A percentile compares a stretch with the other conserved stretches of the same genome.
Evolutionary conservation across 2,797 vertebrate species (phyloP).

Genomic region (Sparus aurata): DNA sequence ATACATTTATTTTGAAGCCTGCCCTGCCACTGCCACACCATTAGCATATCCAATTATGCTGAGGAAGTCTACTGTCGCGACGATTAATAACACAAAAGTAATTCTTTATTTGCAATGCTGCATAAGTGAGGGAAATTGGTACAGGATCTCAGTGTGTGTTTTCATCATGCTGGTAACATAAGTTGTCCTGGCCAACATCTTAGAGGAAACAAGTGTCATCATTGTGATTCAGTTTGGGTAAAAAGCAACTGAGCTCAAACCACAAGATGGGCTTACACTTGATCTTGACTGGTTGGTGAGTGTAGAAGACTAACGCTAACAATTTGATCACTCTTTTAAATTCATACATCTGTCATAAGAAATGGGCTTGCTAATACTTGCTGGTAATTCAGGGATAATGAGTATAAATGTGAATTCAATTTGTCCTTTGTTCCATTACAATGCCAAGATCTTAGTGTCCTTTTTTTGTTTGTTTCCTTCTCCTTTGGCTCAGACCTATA

Average conservation of each 20-base stretch:
- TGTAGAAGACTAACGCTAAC: neutral
- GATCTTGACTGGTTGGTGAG: neutral
- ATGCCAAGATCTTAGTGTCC: neutral
- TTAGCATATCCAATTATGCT: neutral
- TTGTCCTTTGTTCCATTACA: neutral
- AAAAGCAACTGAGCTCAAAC: neutral
- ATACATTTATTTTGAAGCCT: neutral
- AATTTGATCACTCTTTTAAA: neutral
- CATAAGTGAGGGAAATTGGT: neutral
- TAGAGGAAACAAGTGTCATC: neutral
- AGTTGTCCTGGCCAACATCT: neutral
- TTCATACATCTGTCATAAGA: neutral
- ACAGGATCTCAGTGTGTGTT: neutral
- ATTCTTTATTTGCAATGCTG: neutral
- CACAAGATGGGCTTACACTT: neutral
- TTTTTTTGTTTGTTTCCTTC: neutral
- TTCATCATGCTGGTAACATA: neutral
- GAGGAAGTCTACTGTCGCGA: neutral
- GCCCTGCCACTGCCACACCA: neutral
- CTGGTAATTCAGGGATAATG: neutral
- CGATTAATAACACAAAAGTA: neutral
- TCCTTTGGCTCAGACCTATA: neutral
- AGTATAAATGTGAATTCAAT: neutral
- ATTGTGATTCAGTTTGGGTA: slow-evolving; percentile 9
- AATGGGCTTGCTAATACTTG: neutral